These are phyloP conservation scores for Otolemur garnettii DNA, from an alignment of 2,113 vertebrate genomes.

Conservation along the genomic window DNA sequence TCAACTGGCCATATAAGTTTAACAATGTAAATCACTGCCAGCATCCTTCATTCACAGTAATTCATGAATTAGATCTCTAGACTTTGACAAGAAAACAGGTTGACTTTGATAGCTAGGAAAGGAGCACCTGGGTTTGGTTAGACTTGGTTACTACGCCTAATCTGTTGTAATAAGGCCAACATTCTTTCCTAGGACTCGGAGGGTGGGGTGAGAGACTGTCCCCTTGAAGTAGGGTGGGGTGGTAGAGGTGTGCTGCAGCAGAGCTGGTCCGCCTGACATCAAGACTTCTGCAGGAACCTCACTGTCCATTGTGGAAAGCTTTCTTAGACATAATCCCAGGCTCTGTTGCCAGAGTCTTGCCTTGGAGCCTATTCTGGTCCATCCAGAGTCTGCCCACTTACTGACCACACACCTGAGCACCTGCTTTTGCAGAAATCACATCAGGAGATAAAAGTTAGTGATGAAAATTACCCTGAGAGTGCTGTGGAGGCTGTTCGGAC, in stretches of 20 bases:
- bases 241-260: rapidly evolving
- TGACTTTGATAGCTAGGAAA: neutral
- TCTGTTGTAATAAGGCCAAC: rapidly evolving
- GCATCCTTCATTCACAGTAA: neutral
- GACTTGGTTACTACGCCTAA: neutral
- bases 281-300: neutral
- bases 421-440: neutral
- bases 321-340: neutral
- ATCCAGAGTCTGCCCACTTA: neutral
- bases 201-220: neutral
- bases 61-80: neutral
- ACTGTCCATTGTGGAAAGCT: neutral
- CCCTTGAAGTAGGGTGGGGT: rapidly evolving
- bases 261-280: neutral
- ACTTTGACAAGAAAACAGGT: neutral
- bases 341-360: too few relatives aligned
- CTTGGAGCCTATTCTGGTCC: neutral
- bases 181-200: neutral
- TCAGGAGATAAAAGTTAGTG: slow-evolving; percentile 45
- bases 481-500: slow-evolving; percentile 41
- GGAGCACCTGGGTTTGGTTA: neutral
- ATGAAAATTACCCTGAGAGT: neutral
- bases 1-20: neutral
- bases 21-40: neutral
- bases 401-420: neutral